phyloP scores from a whole-genome alignment of 2,113 vertebrate species.

The Neotoma lepida region DNA sequence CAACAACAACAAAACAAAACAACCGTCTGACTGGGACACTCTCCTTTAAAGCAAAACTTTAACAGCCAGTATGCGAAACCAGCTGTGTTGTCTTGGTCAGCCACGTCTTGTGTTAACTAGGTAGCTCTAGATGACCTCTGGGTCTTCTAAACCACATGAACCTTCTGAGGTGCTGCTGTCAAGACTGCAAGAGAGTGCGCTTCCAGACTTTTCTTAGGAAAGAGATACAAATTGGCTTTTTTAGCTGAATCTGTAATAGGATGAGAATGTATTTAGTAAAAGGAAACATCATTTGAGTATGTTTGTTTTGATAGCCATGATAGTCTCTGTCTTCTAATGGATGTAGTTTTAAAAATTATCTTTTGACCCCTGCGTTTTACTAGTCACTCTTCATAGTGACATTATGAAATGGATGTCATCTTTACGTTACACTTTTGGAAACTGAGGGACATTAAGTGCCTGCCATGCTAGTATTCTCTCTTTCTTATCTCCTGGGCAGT shows the following conservation, averaged over 20 bases:
- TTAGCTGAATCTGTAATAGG: not conserved
- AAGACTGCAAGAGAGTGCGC: not conserved
- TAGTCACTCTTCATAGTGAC: not conserved
- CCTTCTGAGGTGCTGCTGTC: not conserved
- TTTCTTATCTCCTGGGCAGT: not conserved
- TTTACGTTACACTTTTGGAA: constrained; percentile 38
- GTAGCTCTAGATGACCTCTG: not conserved
- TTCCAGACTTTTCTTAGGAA: constrained; percentile 34
- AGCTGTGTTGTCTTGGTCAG: not conserved
- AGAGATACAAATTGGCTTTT: not conserved
- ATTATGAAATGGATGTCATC: not conserved
- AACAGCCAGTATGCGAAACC: not conserved
- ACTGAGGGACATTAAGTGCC: not conserved
- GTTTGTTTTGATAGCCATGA: constrained; percentile 20
- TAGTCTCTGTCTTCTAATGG: not conserved
- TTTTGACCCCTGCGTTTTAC: not conserved
- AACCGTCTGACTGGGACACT: not conserved
- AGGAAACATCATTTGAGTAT: not conserved
- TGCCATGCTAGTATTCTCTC: not conserved
- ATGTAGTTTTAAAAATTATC: not conserved
- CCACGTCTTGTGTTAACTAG: not conserved
- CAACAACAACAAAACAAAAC: not conserved
- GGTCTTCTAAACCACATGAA: not conserved
- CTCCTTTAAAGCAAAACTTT: not conserved
- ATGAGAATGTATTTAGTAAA: not conserved